Conservation (phyloP, 1,140 invertebrate genomes). For the Andricus grossulariae region DNA sequence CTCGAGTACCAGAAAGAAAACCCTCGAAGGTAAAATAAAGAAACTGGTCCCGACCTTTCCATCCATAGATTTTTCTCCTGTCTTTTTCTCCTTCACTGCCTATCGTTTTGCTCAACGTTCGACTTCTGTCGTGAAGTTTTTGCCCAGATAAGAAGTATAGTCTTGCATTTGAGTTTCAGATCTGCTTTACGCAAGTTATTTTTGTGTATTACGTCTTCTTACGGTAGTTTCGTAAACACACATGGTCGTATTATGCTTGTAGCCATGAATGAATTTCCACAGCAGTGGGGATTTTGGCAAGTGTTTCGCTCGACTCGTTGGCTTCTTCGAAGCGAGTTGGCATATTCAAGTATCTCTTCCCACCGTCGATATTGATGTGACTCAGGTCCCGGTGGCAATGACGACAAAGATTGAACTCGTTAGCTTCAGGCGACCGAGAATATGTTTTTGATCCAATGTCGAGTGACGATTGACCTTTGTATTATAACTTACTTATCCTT, state of each 20-base stretch:
- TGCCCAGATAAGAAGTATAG: too few species aligned
- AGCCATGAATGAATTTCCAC: constrained; percentile 61
- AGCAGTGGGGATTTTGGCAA: constrained; percentile 60
- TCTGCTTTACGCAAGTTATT: too few species aligned
- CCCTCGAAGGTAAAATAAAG: constrained; percentile 46
- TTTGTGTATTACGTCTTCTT: background rate
- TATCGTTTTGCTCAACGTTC: background rate
- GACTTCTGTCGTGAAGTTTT: background rate
- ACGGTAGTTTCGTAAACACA: constrained; percentile 30
- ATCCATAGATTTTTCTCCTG: background rate
- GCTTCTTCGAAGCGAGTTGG: constrained; percentile 44
- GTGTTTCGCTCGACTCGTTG: constrained; percentile 38
- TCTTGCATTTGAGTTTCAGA: too few species aligned
- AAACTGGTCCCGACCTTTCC: constrained; percentile 26
- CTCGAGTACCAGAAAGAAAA: constrained; percentile 41
- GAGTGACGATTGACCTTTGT: too few species aligned
- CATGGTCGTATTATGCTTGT: background rate
- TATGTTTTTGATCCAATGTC: too few species aligned
- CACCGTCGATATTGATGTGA: constrained; percentile 8
- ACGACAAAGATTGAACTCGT: background rate
- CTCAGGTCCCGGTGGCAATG: constrained; percentile 35
- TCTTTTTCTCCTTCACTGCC: background rate
- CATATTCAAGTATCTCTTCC: constrained; percentile 55
- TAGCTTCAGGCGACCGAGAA: too few species aligned
- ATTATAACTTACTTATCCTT: too few species aligned